These are phyloP conservation scores for Pteropus alecto DNA, from an alignment of 2,113 vertebrate species.

Conservation along the genomic window DNA sequence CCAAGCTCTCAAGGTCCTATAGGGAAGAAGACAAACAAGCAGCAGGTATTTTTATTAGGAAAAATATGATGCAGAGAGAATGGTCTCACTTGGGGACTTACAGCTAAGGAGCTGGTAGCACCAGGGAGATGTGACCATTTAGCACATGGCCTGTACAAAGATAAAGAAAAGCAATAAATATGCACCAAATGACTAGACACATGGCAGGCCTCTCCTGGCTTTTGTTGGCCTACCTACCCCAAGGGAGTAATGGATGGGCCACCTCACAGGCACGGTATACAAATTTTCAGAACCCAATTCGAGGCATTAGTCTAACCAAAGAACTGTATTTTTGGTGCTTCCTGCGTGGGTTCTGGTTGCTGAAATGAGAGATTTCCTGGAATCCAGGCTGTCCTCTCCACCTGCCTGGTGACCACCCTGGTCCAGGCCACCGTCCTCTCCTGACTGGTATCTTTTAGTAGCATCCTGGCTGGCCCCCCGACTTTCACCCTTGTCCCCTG, in stretches of 20 bases:
- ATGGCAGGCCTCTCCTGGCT: neutral
- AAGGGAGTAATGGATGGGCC: neutral
- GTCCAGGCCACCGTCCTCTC: neutral
- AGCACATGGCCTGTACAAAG: fast-evolving
- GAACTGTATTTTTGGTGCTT: neutral
- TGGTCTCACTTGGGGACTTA: neutral
- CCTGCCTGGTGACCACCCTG: neutral
- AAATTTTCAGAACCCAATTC: neutral
- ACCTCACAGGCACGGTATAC: neutral
- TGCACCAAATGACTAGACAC: fast-evolving
- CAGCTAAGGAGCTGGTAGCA: neutral
- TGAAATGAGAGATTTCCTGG: neutral
- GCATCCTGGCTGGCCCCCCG: neutral
- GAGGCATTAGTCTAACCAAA: neutral
- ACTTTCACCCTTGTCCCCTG: neutral
- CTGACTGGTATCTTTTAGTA: neutral
- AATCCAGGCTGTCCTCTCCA: neutral
- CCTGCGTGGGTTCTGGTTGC: neutral
- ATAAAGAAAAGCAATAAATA: neutral
- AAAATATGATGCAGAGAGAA: fast-evolving
- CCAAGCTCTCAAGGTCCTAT: neutral
- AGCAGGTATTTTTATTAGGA: neutral
- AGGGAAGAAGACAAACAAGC: neutral
- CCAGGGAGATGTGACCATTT: fast-evolving
- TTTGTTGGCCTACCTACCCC: fast-evolving